These are phyloP conservation scores for Bergia puertoricense DNA, from an alignment of 92 coral and sea anemone genomes.

Conservation along the genomic window DNA sequence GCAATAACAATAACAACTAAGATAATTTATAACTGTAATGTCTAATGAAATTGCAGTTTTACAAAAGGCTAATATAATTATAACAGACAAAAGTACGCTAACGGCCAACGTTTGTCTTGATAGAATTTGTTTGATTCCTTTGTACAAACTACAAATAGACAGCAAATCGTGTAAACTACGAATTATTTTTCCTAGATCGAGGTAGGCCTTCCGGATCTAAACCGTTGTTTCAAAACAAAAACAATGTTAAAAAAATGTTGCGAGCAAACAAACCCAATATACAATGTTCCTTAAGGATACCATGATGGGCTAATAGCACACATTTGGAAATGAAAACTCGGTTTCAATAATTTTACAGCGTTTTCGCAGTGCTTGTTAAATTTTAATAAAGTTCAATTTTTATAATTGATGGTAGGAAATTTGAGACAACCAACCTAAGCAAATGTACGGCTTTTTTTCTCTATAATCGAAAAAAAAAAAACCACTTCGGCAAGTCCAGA, in stretches of 20 bases:
- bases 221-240: background rate
- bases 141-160: background rate
- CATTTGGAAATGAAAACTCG: background rate
- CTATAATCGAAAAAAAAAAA: background rate
- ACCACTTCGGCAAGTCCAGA: conserved; percentile 5
- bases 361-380: too few species aligned
- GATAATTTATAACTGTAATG: too few species aligned
- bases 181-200: background rate
- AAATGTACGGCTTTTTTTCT: background rate
- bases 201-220: background rate
- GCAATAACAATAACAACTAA: too few species aligned
- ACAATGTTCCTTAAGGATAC: background rate
- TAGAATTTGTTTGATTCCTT: background rate
- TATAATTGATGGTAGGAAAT: background rate
- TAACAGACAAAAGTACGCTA: too few species aligned
- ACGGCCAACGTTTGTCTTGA: background rate
- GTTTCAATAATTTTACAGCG: background rate
- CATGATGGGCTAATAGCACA: background rate
- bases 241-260: background rate
- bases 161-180: background rate
- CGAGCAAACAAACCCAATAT: conserved; percentile 9
- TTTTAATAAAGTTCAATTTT: background rate
- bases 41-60: too few species aligned
- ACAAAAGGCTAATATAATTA: too few species aligned
- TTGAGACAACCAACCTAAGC: too few species aligned